A percentile compares a stretch with the other conserved stretches of the same genome.
Conservation (phyloP, 2,113 vertebrate genomes). For the Ammodramus savannarum region DNA sequence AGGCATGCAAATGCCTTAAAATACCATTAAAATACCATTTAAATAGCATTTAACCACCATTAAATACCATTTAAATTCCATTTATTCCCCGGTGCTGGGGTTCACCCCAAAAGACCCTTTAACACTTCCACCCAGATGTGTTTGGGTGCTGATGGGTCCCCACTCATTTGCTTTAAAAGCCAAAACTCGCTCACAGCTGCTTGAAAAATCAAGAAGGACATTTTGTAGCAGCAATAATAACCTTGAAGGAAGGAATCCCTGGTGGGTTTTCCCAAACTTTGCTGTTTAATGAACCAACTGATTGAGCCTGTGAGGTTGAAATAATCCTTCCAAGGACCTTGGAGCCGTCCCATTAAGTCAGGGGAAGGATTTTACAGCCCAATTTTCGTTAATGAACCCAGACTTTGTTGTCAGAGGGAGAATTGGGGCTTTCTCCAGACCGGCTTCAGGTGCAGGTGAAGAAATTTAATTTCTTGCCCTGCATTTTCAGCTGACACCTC, state of each 20-base stretch:
- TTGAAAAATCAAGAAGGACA: not conserved
- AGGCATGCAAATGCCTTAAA: not conserved
- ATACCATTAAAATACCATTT: not conserved
- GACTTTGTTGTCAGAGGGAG: not conserved
- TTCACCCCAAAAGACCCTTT: not conserved
- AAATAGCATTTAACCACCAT: not conserved
- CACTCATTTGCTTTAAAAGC: not conserved
- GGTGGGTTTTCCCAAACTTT: conserved; percentile 5
- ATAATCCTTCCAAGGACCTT: conserved; percentile 36
- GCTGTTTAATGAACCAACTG: conserved; percentile 51
- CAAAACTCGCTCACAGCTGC: not conserved
- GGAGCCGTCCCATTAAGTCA: not conserved
- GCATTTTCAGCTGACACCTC: not conserved
- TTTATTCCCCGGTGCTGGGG: not conserved
- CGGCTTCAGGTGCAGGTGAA: not conserved
- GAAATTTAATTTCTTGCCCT: not conserved
- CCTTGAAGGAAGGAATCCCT: not conserved
- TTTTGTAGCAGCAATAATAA: not conserved
- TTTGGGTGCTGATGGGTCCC: conserved; percentile 28
- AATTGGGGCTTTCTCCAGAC: not conserved
- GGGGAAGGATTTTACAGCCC: not conserved
- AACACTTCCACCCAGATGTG: conserved; percentile 20
- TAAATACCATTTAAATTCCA: not conserved
- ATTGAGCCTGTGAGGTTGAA: conserved; percentile 9
- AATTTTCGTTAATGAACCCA: not conserved